Conservation (phyloP, 2,113 vertebrate genomes). For the Platysternon megacephalum region DNA sequence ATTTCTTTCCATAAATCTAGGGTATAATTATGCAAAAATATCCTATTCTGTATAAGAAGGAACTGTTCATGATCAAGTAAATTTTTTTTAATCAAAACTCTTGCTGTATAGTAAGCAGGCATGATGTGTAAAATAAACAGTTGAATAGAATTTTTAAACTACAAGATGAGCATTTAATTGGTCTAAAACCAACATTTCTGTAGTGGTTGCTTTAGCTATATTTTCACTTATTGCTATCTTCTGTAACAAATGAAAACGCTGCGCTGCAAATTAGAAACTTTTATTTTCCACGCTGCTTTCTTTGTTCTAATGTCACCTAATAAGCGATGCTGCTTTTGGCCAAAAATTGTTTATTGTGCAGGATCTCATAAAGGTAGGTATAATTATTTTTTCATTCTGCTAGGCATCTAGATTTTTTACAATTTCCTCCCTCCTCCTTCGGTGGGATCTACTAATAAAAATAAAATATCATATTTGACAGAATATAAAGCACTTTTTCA, state of each 20-base stretch:
- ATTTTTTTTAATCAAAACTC: constrained; percentile 48
- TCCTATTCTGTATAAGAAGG: constrained; percentile 44
- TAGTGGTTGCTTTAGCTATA: not conserved
- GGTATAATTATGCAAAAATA: constrained; percentile 46
- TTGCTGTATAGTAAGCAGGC: constrained; percentile 54
- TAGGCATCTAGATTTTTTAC: constrained; percentile 21
- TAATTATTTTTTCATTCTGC: constrained; percentile 2
- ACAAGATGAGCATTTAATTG: constrained; percentile 66
- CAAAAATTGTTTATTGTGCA: not conserved
- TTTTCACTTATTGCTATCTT: not conserved
- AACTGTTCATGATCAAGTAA: constrained; percentile 26
- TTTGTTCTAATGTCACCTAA: not conserved
- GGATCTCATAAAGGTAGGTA: constrained; percentile 50
- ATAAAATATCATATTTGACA: constrained; percentile 66
- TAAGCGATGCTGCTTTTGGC: not conserved
- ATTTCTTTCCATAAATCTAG: constrained; percentile 40
- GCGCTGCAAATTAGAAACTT: constrained; percentile 29
- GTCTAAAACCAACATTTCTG: constrained; percentile 27
- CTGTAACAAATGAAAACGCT: constrained; percentile 2
- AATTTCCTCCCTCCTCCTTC: not conserved
- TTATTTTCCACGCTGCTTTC: not conserved
- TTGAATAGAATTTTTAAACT: constrained; percentile 68
- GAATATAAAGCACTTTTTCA: constrained; percentile 37
- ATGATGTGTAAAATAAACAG: constrained; percentile 57
- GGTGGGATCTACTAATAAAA: not conserved